Conservation (phyloP, 2,888 invertebrate species). For the Tricholauxania praeusta region DNA sequence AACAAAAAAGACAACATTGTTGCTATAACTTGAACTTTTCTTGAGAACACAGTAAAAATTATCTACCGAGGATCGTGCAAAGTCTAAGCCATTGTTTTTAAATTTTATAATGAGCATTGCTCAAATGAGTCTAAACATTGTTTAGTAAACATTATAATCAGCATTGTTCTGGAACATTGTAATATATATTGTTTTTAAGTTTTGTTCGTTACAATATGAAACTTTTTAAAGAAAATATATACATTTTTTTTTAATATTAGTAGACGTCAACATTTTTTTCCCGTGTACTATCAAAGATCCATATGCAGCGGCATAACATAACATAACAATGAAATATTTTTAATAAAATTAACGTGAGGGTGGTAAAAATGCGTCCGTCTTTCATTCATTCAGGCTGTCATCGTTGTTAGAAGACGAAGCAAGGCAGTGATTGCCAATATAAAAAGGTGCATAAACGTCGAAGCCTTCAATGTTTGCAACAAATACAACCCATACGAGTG, state of each 20-base stretch:
- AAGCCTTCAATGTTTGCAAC: constrained; percentile 37
- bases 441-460: constrained; percentile 27
- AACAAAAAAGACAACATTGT: constrained; percentile 2
- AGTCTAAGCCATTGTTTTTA: too few relatives aligned
- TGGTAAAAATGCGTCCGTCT: constrained; percentile 15
- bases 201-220: too few relatives aligned
- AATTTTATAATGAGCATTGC: too few relatives aligned
- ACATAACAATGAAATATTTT: constrained; percentile 54
- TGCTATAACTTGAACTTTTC: too few relatives aligned
- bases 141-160: too few relatives aligned
- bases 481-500: constrained; percentile 32
- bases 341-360: constrained; percentile 63
- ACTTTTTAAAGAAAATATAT: too few relatives aligned
- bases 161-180: too few relatives aligned
- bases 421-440: background rate
- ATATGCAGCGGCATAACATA: background rate
- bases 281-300: background rate
- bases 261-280: background rate
- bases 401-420: background rate
- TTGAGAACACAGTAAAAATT: too few relatives aligned
- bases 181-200: too few relatives aligned
- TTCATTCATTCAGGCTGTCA: background rate
- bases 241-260: too few relatives aligned
- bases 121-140: too few relatives aligned
- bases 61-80: too few relatives aligned